Base-by-base conservation (phyloP, 53 echinoderm and acorn worm species). In the Patiria pectinifera region DNA sequence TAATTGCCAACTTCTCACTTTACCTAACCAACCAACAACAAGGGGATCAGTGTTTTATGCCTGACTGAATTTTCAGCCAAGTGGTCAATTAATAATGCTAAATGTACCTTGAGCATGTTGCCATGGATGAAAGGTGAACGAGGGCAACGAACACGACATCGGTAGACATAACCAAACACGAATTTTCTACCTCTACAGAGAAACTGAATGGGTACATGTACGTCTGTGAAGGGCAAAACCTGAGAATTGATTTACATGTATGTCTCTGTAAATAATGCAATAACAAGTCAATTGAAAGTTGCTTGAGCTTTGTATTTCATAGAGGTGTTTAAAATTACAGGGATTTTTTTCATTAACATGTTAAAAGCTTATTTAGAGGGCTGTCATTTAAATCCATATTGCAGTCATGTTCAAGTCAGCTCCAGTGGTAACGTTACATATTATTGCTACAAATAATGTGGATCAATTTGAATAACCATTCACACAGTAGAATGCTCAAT, bases 1-100 rank as follows among this genome's bases (percentile, higher is more conserved):
- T 87, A 87, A 87, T 76, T 87, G 60, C 61, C 15, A 87, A 58
- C 87, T 87, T 87, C 87, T 87, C 77, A 87, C 62, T 87, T 86
- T 82, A 82, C 82, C 23, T 1, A 59, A 53, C 24, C 82, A 82
- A 87, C 86, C 12, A 59, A 85, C 85, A 62, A 43, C 62, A 43
- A 44, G 45, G 53, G 59, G 60, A 60, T 75, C n/a, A 11, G 53
- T 2, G 77, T 78, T 78, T 77, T 35, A 87, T 78, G 87, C 87
- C 62, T 87, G 78, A 78, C 61, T 87, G 12, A 25, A 43, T 78
- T 87, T 77, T 77, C 78, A 60, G 59, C 18, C 15, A 45, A 79
- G 45, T 79, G 80, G 45, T 11, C 80, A 22, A 79, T 79, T 79
- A 79, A 79, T 79, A 46, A 78, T 78, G 79, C 47, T 45, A 3